These are phyloP conservation scores for Montipora efflorescens DNA, from an alignment of 64 coral and sea anemone genomes.

Conservation along the genomic window DNA sequence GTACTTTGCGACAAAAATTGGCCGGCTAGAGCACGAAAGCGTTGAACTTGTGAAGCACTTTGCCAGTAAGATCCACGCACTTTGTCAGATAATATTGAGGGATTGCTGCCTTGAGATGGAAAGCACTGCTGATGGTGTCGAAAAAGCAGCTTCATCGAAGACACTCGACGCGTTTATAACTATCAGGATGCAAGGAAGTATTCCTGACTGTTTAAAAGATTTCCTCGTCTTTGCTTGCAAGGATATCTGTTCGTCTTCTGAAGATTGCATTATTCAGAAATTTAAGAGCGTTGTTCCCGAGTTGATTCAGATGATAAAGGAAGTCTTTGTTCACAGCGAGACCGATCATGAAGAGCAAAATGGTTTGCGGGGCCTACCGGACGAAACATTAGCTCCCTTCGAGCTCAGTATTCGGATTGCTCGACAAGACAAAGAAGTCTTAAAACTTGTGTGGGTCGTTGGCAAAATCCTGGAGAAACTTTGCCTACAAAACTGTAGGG, in stretches of 20 bases:
- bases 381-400: not conserved
- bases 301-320: not conserved
- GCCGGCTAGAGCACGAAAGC: not conserved
- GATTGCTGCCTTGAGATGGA: slow-evolving; percentile 54
- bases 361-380: not conserved
- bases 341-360: not conserved
- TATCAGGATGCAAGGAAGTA: not conserved
- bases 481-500: not conserved
- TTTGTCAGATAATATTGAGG: slow-evolving; percentile 1
- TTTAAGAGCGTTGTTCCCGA: not conserved
- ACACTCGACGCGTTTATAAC: not conserved
- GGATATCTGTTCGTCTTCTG: not conserved
- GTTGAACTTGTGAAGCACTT: not conserved
- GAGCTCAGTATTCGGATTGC: not conserved
- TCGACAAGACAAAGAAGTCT: not conserved
- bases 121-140: not conserved
- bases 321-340: not conserved
- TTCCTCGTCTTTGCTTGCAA: not conserved
- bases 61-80: not conserved
- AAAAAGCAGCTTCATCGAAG: not conserved
- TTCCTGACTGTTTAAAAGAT: not conserved
- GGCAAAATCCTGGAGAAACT: slow-evolving; percentile 15
- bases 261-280: not conserved
- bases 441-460: not conserved
- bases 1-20: slow-evolving; percentile 1